These are phyloP conservation scores for Electrophaes corylata DNA, from an alignment of 2,888 invertebrate genomes.

Conservation along the genomic window DNA sequence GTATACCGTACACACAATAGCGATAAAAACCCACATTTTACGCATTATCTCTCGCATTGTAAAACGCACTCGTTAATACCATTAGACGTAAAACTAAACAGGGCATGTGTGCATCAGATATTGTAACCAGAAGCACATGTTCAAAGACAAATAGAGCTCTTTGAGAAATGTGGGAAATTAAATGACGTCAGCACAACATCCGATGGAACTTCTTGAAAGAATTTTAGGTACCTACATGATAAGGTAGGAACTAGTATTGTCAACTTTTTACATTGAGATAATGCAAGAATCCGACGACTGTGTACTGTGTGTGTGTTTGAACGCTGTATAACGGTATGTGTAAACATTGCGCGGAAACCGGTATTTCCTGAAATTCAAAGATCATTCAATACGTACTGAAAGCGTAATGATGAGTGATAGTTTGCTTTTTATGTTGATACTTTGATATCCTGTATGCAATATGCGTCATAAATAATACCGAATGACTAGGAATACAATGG, in stretches of 20 bases:
- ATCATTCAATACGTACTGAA: slow-evolving; percentile 5
- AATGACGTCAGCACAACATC: slow-evolving; percentile 38
- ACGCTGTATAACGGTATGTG: slow-evolving; percentile 15
- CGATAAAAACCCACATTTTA: slow-evolving; percentile 6
- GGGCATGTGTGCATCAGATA: slow-evolving; percentile 37
- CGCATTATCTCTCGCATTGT: slow-evolving; percentile 19
- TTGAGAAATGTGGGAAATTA: slow-evolving; percentile 41
- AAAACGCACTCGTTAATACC: slow-evolving; percentile 33
- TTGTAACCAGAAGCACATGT: slow-evolving; percentile 38
- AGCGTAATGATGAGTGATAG: not conserved
- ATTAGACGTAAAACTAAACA: slow-evolving; percentile 29
- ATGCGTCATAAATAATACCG: not conserved
- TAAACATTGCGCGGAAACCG: slow-evolving; percentile 17
- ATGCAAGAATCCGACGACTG: slow-evolving; percentile 10
- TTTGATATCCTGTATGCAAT: not conserved
- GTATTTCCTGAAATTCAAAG: slow-evolving; percentile 20
- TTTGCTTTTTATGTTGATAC: not conserved
- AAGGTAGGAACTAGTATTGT: slow-evolving; percentile 3
- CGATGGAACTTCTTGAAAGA: slow-evolving; percentile 16
- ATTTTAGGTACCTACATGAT: slow-evolving; percentile 13
- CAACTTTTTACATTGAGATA: slow-evolving; percentile 13
- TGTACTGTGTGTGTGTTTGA: no score
- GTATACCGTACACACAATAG: not conserved
- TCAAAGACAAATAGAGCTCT: slow-evolving; percentile 34
- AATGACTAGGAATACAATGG: not conserved